phyloP scores from a whole-genome alignment of 2,888 invertebrate genomes.

The Marasmarcha lunaedactyla region DNA sequence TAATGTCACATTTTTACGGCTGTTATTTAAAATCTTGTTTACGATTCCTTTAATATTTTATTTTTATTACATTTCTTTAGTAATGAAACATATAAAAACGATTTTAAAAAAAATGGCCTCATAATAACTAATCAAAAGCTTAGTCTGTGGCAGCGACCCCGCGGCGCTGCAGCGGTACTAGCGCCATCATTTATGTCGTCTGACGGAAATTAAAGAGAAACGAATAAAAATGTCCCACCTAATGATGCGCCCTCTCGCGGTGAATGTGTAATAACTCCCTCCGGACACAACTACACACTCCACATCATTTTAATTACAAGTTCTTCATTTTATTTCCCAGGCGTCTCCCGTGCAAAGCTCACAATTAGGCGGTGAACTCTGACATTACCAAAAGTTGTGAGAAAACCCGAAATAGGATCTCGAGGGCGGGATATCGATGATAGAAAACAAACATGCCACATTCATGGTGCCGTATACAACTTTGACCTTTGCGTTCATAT shows the following conservation, averaged over 20 bases:
- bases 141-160: slow-evolving; percentile 24
- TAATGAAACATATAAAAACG: too few species aligned
- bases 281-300: slow-evolving; percentile 35
- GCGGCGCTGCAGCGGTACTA: slow-evolving; percentile 49
- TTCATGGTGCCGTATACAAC: not conserved
- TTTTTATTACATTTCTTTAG: too few species aligned
- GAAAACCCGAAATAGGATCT: slow-evolving; percentile 50
- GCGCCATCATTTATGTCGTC: slow-evolving; percentile 58
- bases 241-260: slow-evolving; percentile 60
- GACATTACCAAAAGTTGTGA: slow-evolving; percentile 62
- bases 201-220: slow-evolving; percentile 67
- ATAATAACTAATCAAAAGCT: too few species aligned
- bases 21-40: too few species aligned
- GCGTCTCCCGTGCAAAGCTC: slow-evolving; percentile 57
- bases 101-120: too few species aligned
- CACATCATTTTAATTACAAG: slow-evolving; percentile 67
- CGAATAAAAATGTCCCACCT: slow-evolving; percentile 63
- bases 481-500: not conserved
- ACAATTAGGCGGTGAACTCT: slow-evolving; percentile 64
- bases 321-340: slow-evolving; percentile 65
- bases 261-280: slow-evolving; percentile 62
- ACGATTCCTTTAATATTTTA: too few species aligned
- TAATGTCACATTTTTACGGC: too few species aligned
- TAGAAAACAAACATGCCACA: not conserved
- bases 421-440: slow-evolving; percentile 22